Evolutionary conservation across 2,113 vertebrate genomes (phyloP).

Genomic region (Scophthalmus maximus): DNA sequence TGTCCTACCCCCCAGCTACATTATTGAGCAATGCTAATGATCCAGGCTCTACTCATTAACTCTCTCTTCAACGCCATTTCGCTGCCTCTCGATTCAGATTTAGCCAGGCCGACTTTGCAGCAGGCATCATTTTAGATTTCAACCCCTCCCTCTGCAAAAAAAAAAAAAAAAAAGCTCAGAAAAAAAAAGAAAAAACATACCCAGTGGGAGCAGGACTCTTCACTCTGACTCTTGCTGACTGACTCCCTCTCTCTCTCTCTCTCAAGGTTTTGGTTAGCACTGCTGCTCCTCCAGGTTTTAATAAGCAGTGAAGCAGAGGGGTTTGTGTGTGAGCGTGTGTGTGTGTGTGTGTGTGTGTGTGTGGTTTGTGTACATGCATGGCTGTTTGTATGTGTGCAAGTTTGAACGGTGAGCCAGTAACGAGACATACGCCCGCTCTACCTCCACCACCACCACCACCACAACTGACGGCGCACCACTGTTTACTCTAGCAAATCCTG

Average conservation of each 20-base stretch:
- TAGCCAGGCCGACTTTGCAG: slow-evolving; percentile 54
- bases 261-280: slow-evolving; percentile 76
- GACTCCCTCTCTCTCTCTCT: slow-evolving; percentile 54
- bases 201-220: slow-evolving; percentile 72
- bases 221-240: slow-evolving; percentile 71
- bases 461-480: slow-evolving; percentile 53
- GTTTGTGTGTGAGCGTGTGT: slow-evolving; percentile 16
- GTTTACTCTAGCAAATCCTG: slow-evolving; percentile 83
- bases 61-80: slow-evolving; percentile 77
- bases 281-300: slow-evolving; percentile 80
- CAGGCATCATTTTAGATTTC: slow-evolving; percentile 69
- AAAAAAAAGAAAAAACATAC: slow-evolving; percentile 39
- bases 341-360: slow-evolving; percentile 31
- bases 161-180: slow-evolving; percentile 25
- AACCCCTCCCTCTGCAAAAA: slow-evolving; percentile 27
- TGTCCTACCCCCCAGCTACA: slow-evolving; percentile 83
- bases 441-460: slow-evolving; percentile 37
- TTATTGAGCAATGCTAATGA: slow-evolving; percentile 86
- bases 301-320: slow-evolving; percentile 73
- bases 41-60: slow-evolving; percentile 78
- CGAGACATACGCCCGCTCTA: slow-evolving; percentile 68
- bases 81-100: slow-evolving; percentile 55
- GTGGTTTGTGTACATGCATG: slow-evolving; percentile 45
- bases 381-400: slow-evolving; percentile 64
- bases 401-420: slow-evolving; percentile 73